Conservation (phyloP, 2,797 vertebrate genomes). For the Pachyuromys duprasi region DNA sequence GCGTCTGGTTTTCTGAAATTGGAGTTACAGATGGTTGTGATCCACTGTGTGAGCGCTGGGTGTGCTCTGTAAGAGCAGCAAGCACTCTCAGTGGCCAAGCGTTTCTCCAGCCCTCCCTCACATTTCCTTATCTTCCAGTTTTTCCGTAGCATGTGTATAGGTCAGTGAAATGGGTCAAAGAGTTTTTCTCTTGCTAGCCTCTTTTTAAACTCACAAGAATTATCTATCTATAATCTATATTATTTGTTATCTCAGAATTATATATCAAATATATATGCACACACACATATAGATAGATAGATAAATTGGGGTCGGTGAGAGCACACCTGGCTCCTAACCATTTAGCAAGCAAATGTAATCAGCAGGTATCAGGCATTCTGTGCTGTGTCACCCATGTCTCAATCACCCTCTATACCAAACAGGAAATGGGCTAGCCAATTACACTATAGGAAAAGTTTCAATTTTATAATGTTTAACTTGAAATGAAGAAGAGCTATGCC, state of each 20-base stretch:
- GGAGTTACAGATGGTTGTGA: background rate
- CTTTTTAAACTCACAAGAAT: background rate
- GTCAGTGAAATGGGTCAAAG: background rate
- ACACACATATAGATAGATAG: background rate
- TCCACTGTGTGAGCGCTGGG: background rate
- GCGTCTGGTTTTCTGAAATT: background rate
- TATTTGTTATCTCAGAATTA: too few relatives aligned
- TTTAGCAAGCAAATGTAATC: conserved; percentile 16
- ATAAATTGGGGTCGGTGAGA: background rate
- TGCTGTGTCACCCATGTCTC: background rate
- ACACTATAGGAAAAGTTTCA: background rate
- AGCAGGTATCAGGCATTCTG: background rate
- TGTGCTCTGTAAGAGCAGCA: background rate
- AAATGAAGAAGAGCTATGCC: background rate
- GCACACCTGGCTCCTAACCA: background rate
- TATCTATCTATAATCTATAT: too few relatives aligned
- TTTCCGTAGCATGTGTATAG: background rate
- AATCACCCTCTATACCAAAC: background rate
- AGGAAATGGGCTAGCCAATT: background rate
- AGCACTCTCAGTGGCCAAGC: background rate
- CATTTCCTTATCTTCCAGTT: conserved; percentile 5
- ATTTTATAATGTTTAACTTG: background rate
- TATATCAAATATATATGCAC: too few relatives aligned
- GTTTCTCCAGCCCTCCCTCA: background rate
- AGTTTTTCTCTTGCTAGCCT: background rate